Evolutionary conservation across 2,113 vertebrate species (phyloP), one percentile per base, ranked within the genome.

Genomic region (Egretta garzetta): DNA sequence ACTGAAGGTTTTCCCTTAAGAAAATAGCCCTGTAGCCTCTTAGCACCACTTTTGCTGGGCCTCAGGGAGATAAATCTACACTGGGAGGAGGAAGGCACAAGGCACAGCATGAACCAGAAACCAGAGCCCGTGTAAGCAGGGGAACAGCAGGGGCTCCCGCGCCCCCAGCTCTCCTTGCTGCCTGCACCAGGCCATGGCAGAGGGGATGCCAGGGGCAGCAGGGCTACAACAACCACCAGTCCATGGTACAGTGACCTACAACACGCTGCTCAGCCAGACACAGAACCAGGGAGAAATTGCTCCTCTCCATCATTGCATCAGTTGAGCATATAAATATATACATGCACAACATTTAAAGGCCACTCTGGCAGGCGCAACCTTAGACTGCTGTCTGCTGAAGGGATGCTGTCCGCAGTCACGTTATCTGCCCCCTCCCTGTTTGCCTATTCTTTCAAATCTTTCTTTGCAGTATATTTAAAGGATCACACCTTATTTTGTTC

Each of bases 131-230:
- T 3, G 10, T 14, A 15, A 67, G 14, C 4, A 0, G 2, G 5
- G 9, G n/a, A 52, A 20, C 20, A n/a, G 19, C 28, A 43, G 82
- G 58, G 10, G 30, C 11, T 83, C 17, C 8, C 0, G 0, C 0
- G 2, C n/a, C 53, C 14, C 52, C 35, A 0, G 23, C 3, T 58
- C 33, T 18, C 8, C 27, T 66, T 23, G 3, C 32, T 47, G 56
- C 74, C 56, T 35, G 21, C 33, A 27, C 3, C 23, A 32, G 12
- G 28, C 50, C 13, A 3, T 27, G 1, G 0, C 3, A 0, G 32
- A 55, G 20, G 20, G 47, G 27, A 8, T 71, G 6, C 18, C 18
- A 59, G 30, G 64, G 15, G 19, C 35, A 33, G 33, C 4, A 0
- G 10, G 50, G n/a, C 30, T 67, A 14, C 41, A 28, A 56, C 43